phyloP scores from a whole-genome alignment of 2,113 vertebrate genomes.

The Laticauda laticaudata region DNA sequence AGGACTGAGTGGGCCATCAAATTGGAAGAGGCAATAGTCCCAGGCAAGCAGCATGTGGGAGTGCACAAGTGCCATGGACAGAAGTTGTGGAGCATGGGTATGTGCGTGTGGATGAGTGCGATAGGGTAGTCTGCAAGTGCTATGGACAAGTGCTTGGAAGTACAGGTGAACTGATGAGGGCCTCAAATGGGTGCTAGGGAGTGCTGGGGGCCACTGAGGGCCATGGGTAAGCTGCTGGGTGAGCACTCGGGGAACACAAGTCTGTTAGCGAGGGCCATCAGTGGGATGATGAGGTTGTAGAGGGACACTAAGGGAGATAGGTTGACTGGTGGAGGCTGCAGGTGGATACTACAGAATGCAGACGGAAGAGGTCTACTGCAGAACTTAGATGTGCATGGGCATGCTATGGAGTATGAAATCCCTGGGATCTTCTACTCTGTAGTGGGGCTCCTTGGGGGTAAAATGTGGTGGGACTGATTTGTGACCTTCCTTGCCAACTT shows the following conservation, averaged over 20 bases:
- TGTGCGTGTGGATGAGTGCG: neutral
- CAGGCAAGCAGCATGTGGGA: neutral
- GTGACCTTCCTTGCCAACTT: neutral
- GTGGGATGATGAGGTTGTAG: neutral
- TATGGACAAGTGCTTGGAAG: neutral
- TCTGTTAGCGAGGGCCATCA: neutral
- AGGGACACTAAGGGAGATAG: neutral
- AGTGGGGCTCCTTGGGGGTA: neutral
- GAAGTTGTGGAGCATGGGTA: neutral
- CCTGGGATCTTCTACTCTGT: neutral
- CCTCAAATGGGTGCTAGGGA: neutral
- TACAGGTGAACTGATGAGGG: neutral
- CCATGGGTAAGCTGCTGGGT: neutral
- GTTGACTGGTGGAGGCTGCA: neutral
- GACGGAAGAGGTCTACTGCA: neutral
- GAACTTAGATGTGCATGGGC: neutral
- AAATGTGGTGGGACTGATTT: neutral
- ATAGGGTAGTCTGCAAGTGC: neutral
- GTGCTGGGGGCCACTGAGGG: neutral
- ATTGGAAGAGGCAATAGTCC: neutral
- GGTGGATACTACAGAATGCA: neutral
- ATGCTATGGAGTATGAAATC: neutral
- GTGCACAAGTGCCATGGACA: neutral
- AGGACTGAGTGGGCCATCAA: neutral
- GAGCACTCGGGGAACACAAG: neutral